These are phyloP conservation scores for Ectropis grisescens DNA, from an alignment of 1,140 invertebrate species.

Conservation along the genomic window DNA sequence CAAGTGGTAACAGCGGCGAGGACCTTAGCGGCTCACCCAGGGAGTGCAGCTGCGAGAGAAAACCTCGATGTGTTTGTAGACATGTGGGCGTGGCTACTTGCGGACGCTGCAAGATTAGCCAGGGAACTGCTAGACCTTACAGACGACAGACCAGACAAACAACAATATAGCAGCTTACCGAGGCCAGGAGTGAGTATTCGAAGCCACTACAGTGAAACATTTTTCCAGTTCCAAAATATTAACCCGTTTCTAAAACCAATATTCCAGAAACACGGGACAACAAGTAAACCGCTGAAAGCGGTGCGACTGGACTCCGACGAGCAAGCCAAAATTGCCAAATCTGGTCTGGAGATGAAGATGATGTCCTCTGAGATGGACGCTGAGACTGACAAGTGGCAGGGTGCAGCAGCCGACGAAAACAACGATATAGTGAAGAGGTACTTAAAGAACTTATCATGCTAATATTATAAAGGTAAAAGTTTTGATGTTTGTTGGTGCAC, in stretches of 20 bases:
- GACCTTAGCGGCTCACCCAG: conserved; percentile 91
- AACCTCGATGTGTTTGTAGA: conserved; percentile 98
- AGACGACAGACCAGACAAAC: conserved; percentile 81
- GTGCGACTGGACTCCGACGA: conserved; percentile 93
- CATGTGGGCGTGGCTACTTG: conserved; percentile 95
- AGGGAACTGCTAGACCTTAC: conserved; percentile 92
- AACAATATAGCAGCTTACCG: conserved; percentile 95
- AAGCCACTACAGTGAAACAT: background rate
- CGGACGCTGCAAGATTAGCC: conserved; percentile 87
- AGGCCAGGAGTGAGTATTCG: conserved; percentile 87
- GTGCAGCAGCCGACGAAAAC: conserved; percentile 83
- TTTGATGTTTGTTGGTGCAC: too few species aligned
- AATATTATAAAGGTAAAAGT: too few species aligned
- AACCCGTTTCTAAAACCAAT: conserved; percentile 1
- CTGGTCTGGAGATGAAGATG: conserved; percentile 97
- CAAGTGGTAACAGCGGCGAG: conserved; percentile 95
- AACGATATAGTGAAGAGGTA: conserved; percentile 96
- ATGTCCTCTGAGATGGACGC: conserved; percentile 97
- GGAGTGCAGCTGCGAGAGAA: conserved; percentile 95
- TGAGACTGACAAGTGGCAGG: conserved; percentile 96
- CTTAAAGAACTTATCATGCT: too few species aligned
- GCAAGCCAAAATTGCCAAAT: conserved; percentile 97
- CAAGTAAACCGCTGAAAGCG: conserved; percentile 93
- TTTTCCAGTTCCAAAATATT: background rate
- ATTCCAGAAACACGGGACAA: conserved; percentile 94